Conservation (phyloP, 1,140 invertebrate genomes). For the Cyclargus thomasi region DNA sequence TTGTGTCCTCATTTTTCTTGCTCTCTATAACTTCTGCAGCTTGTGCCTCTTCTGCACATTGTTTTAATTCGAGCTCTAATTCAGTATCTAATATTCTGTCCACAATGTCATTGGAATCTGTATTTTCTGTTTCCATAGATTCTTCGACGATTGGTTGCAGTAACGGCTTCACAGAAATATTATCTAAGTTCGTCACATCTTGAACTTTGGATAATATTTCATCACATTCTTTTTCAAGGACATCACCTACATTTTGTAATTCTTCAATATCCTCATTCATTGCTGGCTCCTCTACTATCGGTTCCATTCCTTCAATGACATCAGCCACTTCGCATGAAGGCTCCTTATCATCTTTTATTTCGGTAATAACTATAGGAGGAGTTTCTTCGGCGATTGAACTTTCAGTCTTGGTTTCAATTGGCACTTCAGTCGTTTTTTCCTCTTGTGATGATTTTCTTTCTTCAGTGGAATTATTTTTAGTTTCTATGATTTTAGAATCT, state of each 20-base stretch:
- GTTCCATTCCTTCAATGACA: slow-evolving; percentile 51
- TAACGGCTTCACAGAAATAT: slow-evolving; percentile 53
- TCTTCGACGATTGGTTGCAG: slow-evolving; percentile 60
- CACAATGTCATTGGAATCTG: slow-evolving; percentile 56
- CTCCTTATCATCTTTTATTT: slow-evolving; percentile 50
- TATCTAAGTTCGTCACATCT: slow-evolving; percentile 62
- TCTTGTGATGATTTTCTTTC: slow-evolving; percentile 13
- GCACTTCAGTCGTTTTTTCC: slow-evolving; percentile 3
- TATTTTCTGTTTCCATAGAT: slow-evolving; percentile 58
- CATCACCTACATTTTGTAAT: slow-evolving; percentile 58
- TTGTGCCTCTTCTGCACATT: slow-evolving; percentile 27
- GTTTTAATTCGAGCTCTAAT: slow-evolving; percentile 52
- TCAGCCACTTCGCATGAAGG: slow-evolving; percentile 39
- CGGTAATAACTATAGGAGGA: slow-evolving; percentile 43
- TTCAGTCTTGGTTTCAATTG: slow-evolving; percentile 23
- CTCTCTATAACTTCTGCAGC: slow-evolving; percentile 28
- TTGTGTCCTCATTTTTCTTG: slow-evolving; percentile 17
- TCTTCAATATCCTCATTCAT: slow-evolving; percentile 51
- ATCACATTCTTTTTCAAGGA: slow-evolving; percentile 64
- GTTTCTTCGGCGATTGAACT: slow-evolving; percentile 41
- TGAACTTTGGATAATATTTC: slow-evolving; percentile 65
- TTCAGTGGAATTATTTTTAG: slow-evolving; percentile 14
- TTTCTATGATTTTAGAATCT: slow-evolving; percentile 8
- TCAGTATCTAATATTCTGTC: slow-evolving; percentile 57
- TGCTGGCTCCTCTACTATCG: slow-evolving; percentile 56